phyloP scores from a whole-genome alignment of 2,113 vertebrate species.

The Megalops atlanticus region DNA sequence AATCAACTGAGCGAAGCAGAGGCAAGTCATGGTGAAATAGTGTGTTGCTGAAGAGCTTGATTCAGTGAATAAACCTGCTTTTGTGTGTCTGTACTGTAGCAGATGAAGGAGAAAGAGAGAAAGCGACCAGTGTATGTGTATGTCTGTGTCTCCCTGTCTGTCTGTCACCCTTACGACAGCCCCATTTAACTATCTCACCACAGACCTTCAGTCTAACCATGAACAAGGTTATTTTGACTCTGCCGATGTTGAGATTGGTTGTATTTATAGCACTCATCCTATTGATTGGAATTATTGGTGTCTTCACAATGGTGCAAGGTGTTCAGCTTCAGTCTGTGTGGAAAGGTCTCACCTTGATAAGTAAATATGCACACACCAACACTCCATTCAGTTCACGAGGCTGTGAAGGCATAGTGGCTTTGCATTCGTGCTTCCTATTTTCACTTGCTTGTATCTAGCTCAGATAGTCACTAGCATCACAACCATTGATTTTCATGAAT shows the following conservation, averaged over 20 bases:
- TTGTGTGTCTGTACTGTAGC: too few relatives aligned
- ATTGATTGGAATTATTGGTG: neutral
- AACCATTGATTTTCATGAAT: neutral
- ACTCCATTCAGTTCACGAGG: neutral
- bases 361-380: neutral
- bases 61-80: neutral
- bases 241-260: neutral
- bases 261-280: neutral
- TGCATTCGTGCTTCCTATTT: neutral
- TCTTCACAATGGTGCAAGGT: neutral
- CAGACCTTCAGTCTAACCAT: neutral
- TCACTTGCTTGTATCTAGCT: neutral
- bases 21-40: neutral
- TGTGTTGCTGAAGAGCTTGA: neutral
- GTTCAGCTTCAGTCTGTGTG: neutral
- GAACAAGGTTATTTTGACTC: neutral
- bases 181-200: neutral
- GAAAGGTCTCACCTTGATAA: neutral
- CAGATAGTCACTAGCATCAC: neutral
- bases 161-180: neutral
- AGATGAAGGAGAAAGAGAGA: too few relatives aligned
- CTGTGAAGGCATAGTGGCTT: neutral
- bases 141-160: conserved; percentile 5
- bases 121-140: neutral
- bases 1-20: too few relatives aligned